Conservation (phyloP, 2,888 invertebrate species). For the Lepidochrysops patricia region DNA sequence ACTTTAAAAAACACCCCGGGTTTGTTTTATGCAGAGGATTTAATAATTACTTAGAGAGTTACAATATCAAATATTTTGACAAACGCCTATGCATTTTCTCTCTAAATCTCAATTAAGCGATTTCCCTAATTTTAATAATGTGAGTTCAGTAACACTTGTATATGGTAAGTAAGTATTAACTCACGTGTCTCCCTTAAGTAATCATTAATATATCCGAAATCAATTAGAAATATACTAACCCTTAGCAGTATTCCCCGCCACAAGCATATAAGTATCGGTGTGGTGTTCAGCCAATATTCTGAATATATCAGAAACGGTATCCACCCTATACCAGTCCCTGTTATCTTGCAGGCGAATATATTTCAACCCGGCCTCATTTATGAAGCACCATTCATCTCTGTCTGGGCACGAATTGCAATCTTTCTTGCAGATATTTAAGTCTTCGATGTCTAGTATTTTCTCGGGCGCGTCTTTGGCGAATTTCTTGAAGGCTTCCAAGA, state of each 20-base stretch:
- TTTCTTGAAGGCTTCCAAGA: constrained; percentile 77
- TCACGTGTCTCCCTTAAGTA: too few relatives aligned
- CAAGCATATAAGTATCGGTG: constrained; percentile 67
- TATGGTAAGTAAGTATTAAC: too few relatives aligned
- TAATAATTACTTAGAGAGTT: too few relatives aligned
- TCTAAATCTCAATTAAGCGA: too few relatives aligned
- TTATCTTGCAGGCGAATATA: constrained; percentile 39
- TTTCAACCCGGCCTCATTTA: constrained; percentile 30
- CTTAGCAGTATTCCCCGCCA: constrained; percentile 81
- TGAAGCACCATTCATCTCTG: constrained; percentile 42
- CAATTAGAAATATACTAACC: constrained; percentile 44
- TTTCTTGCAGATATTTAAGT: constrained; percentile 31
- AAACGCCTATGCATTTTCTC: too few relatives aligned
- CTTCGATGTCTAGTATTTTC: constrained; percentile 39
- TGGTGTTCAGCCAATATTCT: constrained; percentile 42
- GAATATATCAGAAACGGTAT: constrained; percentile 60
- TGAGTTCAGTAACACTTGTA: too few relatives aligned
- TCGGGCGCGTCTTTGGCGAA: constrained; percentile 62
- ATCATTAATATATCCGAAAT: too few relatives aligned
- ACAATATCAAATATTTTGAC: too few relatives aligned
- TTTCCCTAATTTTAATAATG: too few relatives aligned
- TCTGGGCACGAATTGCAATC: constrained; percentile 26
- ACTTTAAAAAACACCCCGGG: too few relatives aligned
- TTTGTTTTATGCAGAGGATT: too few relatives aligned
- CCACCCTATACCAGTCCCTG: constrained; percentile 67